A percentile compares a stretch with the other conserved stretches of the same genome.
Evolutionary conservation across 2,113 vertebrate species (phyloP).

Genomic region (Upupa epops): DNA sequence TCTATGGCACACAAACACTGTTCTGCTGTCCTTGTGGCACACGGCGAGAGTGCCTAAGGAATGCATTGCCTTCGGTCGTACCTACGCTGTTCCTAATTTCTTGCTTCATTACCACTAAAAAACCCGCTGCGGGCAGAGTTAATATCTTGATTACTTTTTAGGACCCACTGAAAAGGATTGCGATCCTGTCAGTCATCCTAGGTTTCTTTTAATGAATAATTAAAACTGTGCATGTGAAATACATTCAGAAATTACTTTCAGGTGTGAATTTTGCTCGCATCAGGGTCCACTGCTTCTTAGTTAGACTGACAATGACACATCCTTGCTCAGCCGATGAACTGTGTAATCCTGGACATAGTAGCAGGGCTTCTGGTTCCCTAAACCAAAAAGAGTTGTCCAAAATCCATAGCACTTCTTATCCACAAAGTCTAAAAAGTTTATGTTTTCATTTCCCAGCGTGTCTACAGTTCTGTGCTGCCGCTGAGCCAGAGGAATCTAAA

Average conservation of each 20-base stretch:
- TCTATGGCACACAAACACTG: rapidly evolving
- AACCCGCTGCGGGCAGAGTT: neutral
- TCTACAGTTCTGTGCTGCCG: neutral
- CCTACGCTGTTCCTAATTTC: neutral
- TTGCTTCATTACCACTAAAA: neutral
- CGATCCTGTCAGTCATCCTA: neutral
- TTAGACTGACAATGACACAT: constrained; percentile 28
- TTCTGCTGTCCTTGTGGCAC: neutral
- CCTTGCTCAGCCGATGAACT: constrained; percentile 13
- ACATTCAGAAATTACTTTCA: neutral
- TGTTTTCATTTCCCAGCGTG: neutral
- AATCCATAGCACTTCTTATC: constrained; percentile 52
- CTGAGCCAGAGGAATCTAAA: constrained; percentile 5
- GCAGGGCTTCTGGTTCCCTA: neutral
- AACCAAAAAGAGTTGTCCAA: constrained; percentile 17
- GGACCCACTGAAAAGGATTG: neutral
- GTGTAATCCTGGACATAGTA: neutral
- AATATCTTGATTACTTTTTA: neutral
- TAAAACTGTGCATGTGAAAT: neutral
- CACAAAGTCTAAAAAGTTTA: constrained; percentile 18
- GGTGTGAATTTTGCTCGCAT: constrained; percentile 3
- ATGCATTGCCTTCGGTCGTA: neutral
- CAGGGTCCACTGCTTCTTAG: neutral
- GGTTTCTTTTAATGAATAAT: constrained; percentile 36
- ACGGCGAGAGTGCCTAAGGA: neutral